Evolutionary conservation across 2,113 vertebrate genomes (phyloP).

Genomic region (Anolis carolinensis): DNA sequence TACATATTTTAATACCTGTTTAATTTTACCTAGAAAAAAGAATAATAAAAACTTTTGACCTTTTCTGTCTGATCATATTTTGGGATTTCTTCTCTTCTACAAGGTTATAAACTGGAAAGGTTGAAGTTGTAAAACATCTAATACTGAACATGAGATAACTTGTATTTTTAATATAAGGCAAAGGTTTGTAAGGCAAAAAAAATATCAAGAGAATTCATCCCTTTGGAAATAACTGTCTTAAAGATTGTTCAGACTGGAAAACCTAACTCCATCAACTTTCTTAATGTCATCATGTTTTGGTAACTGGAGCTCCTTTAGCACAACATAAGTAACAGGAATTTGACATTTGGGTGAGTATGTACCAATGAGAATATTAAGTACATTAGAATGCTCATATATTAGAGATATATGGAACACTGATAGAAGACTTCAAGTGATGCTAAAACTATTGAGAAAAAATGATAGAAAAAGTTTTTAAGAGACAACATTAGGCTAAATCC

Average conservation of each 20-base stretch:
- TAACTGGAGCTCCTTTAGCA: not conserved
- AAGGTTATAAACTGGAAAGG: slow-evolving; percentile 62
- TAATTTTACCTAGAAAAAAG: not conserved
- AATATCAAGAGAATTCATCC: not conserved
- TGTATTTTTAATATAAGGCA: slow-evolving; percentile 52
- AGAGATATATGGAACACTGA: not conserved
- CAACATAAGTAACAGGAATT: not conserved
- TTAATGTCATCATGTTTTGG: slow-evolving; percentile 15
- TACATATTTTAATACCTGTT: slow-evolving; percentile 10
- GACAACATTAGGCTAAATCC: too few species aligned
- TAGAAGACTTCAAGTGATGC: not conserved
- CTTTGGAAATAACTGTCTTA: slow-evolving; percentile 26
- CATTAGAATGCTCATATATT: too few species aligned
- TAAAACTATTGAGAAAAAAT: not conserved
- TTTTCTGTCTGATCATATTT: slow-evolving; percentile 37
- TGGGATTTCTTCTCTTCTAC: slow-evolving; percentile 21
- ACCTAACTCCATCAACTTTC: slow-evolving; percentile 21
- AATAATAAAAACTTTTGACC: slow-evolving; percentile 21
- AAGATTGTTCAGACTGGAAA: not conserved
- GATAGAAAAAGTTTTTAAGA: not conserved
- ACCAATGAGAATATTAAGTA: not conserved
- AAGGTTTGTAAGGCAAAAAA: slow-evolving; percentile 39
- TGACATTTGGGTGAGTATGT: not conserved
- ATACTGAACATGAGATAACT: slow-evolving; percentile 44
- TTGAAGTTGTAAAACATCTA: slow-evolving; percentile 68